Conservation (phyloP, 2,797 vertebrate species). For the Syngnathus acus region DNA sequence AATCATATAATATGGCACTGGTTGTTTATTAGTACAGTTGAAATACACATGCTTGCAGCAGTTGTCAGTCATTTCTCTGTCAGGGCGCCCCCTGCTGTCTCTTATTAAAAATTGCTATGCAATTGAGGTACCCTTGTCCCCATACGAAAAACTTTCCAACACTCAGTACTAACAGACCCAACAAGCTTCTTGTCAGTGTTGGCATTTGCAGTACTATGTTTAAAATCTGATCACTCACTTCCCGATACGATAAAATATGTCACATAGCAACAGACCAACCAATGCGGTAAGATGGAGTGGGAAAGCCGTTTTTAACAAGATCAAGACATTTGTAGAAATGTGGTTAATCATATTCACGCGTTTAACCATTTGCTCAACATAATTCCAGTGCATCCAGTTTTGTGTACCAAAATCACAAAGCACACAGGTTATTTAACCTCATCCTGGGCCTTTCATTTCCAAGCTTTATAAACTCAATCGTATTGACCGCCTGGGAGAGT, state of each 20-base stretch:
- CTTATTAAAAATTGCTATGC: conserved; percentile 9
- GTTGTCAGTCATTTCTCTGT: conserved; percentile 42
- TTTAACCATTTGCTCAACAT: conserved; percentile 36
- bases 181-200: conserved; percentile 47
- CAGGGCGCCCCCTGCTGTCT: conserved; percentile 51
- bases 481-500: conserved; percentile 91
- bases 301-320: conserved; percentile 11
- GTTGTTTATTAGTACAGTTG: conserved; percentile 19
- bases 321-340: background rate
- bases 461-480: conserved; percentile 94
- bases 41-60: conserved; percentile 39
- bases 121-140: no score
- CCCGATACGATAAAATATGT: background rate
- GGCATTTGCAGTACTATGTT: conserved; percentile 1
- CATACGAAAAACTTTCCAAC: no score
- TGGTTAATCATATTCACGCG: conserved; percentile 37
- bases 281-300: background rate
- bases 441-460: conserved; percentile 90
- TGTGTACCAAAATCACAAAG: conserved; percentile 63
- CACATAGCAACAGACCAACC: background rate
- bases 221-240: background rate
- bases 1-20: conserved; percentile 8
- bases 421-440: conserved; percentile 89
- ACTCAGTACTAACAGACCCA: conserved; percentile 37
- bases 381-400: conserved; percentile 47